Evolutionary conservation across 37 sponge, comb jelly and placozoan genomes (phyloP), one percentile per base, ranked within the genome.

Genomic region (Aphrocallistes beatrix): DNA sequence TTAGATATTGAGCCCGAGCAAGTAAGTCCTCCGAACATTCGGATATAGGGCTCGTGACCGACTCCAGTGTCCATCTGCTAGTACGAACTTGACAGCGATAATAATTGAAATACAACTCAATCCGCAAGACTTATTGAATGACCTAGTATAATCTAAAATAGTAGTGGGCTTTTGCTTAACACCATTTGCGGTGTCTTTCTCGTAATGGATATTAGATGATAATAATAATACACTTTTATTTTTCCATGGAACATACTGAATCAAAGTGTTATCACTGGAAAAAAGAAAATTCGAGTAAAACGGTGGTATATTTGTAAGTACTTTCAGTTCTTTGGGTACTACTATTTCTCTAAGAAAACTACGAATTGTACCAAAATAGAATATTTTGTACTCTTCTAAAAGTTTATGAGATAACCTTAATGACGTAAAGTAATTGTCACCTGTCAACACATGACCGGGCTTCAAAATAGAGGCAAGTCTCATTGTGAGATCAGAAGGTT

Each of bases 401-500:
- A 60, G 21, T 30, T 60, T 60, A 1, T 28, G 8, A 60, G 34
- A 21, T 28, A 60, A 60, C 1, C 32, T 32, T 28, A 60, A 6
- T 3, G 75, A 60, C 21, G 75, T 60, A 60, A 60, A 60, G n/a
- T 19, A 60, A 60, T 60, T 60, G n/a, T 60, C 75, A 32, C 75
- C 75, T 13, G 21, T 13, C 25, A 60, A 21, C 8, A 60, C 75
- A 32, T 60, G 75, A 19, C 75, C 75, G n/a, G 75, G 21, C 3
- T 13, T 60, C 21, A 60, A 60, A 28, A 19, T 3, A 19, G 75
- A 60, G 3, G 21, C 34, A 21, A 60, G 34, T 60, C 75, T 3
- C 17, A 60, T 3, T 19, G 3, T 13, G 25, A 60, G 8, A 28
- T 28, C 34, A 19, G 10, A 19, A 28, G 75, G 25, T 60, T 21